Evolutionary conservation across 2,888 invertebrate species (phyloP), one percentile per base, ranked within the genome.

Genomic region (Heliconius erato): DNA sequence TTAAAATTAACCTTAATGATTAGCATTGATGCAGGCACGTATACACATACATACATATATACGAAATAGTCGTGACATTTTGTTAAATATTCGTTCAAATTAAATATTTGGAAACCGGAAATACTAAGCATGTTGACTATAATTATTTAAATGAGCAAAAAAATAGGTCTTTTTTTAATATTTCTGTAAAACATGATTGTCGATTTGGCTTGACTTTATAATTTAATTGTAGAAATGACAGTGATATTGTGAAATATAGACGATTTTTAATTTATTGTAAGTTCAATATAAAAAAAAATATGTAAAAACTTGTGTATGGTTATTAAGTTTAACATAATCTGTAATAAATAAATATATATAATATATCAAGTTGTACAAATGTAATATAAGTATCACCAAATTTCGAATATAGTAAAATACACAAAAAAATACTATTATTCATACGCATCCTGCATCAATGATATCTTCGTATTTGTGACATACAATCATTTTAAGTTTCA

Each of bases 1-100:
- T 78, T 72, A 77, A 54, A 72, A 71, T 76, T 81, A 80, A 71
- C 67, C 72, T 63, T 72, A 71, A 59, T 74, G 19, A 74, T 67
- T 77, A 59, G 74, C 59, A 78, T 76, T 65, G 44, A 68, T 65
- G 68, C 65, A 78, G 67, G 44, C 32, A 44, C 44, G 19, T 44
- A 6, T 74, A 59, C 28, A 32, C 19, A 68, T 32, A 68, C 19
- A 68, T 54, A 19, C 19, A 69, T 12, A 12, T 63, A 3, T 65
- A 65, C 26, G 63, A 23, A 65, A 26, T 11, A 26, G 3, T 12
- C 19, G 19, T 7, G 0, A 65, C 2, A 26, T 26, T 26, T 65
- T 6, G 26, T 65, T 26, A 65, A 65, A 26, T n/a, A 65, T 65
- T 28, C 65, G 5, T 5, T 65, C 1, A 65, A 65, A 26, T 65